phyloP scores from a whole-genome alignment of 2,113 vertebrate species.

The Neotragus moschatus region DNA sequence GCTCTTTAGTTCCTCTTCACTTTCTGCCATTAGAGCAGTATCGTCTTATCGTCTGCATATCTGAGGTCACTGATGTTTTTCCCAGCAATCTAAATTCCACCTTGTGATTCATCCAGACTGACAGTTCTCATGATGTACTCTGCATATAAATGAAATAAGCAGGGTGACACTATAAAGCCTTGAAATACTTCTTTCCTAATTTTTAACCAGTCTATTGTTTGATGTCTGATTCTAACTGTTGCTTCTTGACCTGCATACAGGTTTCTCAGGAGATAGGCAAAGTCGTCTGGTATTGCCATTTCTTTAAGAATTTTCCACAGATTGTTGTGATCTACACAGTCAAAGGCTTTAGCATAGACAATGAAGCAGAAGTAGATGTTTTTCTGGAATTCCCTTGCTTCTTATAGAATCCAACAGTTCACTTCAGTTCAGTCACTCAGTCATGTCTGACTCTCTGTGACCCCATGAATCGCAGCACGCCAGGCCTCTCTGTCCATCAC shows the following conservation, averaged over 20 bases:
- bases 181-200: neutral
- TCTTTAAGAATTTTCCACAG: neutral
- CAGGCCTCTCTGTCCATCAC: too few relatives aligned
- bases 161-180: neutral
- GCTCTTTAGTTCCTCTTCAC: neutral
- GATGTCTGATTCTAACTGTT: neutral
- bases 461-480: too few relatives aligned
- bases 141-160: neutral
- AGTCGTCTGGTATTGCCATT: neutral
- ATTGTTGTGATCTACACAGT: neutral
- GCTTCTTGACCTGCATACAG: neutral
- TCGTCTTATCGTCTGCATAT: neutral
- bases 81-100: neutral
- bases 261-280: neutral
- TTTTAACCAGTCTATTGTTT: neutral
- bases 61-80: neutral
- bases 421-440: too few relatives aligned
- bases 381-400: neutral
- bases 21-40: neutral
- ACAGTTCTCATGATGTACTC: neutral
- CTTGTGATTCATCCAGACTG: neutral
- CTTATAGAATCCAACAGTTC: neutral
- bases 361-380: neutral
- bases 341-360: neutral
- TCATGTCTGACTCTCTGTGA: fast-evolving